Conservation (phyloP, 2,888 invertebrate genomes). For the Macroteleia sp. region DNA sequence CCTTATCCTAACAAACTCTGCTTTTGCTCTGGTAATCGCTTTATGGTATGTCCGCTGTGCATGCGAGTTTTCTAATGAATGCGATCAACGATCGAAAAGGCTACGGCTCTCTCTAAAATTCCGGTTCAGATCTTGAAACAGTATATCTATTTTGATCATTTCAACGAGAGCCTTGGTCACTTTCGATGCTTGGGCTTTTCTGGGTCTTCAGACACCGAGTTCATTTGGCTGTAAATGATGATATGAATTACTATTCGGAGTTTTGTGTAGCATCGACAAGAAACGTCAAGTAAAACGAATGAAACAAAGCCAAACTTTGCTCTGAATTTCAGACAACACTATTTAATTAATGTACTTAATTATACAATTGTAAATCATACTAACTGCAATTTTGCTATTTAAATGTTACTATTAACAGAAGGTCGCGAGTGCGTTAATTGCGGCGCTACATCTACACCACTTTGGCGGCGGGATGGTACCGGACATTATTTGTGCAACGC, state of each 20-base stretch:
- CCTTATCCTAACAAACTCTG: slow-evolving; percentile 77
- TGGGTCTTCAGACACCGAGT: slow-evolving; percentile 2
- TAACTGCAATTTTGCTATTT: slow-evolving; percentile 12
- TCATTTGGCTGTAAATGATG: slow-evolving; percentile 11
- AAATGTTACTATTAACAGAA: slow-evolving; percentile 69
- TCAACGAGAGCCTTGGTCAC: slow-evolving; percentile 39
- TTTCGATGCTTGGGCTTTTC: slow-evolving; percentile 49
- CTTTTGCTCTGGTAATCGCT: slow-evolving; percentile 84
- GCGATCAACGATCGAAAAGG: slow-evolving; percentile 44
- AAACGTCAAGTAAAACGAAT: slow-evolving; percentile 2
- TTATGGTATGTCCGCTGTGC: slow-evolving; percentile 83
- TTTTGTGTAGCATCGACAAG: too few species aligned
- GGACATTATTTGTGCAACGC: slow-evolving; percentile 92
- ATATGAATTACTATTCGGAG: too few species aligned
- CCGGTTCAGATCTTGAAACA: too few species aligned
- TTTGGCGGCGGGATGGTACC: slow-evolving; percentile 98
- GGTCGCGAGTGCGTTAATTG: slow-evolving; percentile 95
- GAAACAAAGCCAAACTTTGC: slow-evolving; percentile 34
- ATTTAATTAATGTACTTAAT: not conserved
- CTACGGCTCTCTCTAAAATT: slow-evolving; percentile 51
- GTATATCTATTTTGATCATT: too few species aligned
- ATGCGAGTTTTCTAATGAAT: slow-evolving; percentile 71
- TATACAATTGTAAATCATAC: not conserved
- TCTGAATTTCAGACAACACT: slow-evolving; percentile 24
- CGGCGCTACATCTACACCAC: slow-evolving; percentile 98